Percentiles rank a stretch among this genome's conserved stretches.
These are phyloP conservation scores for Eurypyga helias DNA, from an alignment of 2,113 vertebrate species.

Conservation along the genomic window DNA sequence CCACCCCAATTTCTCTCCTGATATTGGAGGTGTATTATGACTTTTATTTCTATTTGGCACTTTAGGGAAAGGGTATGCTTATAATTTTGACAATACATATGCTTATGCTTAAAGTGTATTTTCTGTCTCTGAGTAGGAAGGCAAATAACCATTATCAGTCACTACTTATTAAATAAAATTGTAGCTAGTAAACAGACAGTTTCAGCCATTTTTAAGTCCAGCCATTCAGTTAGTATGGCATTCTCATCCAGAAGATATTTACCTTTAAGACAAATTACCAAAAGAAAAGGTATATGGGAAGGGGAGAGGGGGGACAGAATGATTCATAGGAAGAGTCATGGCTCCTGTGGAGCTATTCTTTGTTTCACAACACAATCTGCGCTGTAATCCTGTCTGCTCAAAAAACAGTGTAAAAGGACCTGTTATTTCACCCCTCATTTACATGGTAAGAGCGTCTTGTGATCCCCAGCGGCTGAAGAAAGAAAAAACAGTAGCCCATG, in stretches of 20 bases:
- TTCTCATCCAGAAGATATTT: not conserved
- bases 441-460: not conserved
- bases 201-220: constrained; percentile 30
- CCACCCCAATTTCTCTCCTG: not conserved
- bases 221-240: not conserved
- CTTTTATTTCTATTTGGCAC: not conserved
- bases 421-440: constrained; percentile 29
- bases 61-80: constrained; percentile 10
- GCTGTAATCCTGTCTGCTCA: constrained; percentile 27
- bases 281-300: not conserved
- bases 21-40: not conserved
- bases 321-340: constrained; percentile 35
- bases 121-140: not conserved
- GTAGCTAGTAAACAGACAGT: constrained; percentile 1
- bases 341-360: constrained; percentile 34
- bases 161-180: constrained; percentile 52
- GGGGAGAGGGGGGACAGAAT: not conserved
- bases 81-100: constrained; percentile 3
- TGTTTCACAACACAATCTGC: constrained; percentile 25
- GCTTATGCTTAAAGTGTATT: constrained; percentile 36
- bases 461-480: not conserved
- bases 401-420: constrained; percentile 22
- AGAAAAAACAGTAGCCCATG: constrained; percentile 27
- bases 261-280: constrained; percentile 15
- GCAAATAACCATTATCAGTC: constrained; percentile 41